Base-by-base conservation (phyloP, 2,113 vertebrate genomes). In the Tylochromis polylepis region DNA sequence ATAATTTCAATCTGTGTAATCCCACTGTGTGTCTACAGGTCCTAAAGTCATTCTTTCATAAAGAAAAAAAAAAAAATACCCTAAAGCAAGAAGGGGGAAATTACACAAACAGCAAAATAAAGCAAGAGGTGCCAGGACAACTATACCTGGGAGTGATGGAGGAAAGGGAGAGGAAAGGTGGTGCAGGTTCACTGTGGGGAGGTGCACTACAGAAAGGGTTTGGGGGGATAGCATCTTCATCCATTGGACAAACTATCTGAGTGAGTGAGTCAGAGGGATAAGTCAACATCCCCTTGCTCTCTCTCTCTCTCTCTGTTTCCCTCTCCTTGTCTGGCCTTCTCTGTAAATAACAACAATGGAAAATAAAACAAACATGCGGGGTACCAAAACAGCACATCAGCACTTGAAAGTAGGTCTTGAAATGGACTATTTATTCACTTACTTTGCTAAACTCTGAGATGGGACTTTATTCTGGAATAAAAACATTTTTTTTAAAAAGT, bases 141-240 rank as follows among this genome's bases (percentile, higher is more conserved):
- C 87, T 91, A 93, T 96, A 96, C 96, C 96, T 95, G 92, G 92
- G 91, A 91, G 93, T 92, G 95, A 90, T 38, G 85, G 93, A 91
- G 88, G 94, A 81, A 86, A 88, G 53, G 86, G 91, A 60, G 77
- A 89, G 91, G 88, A 89, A 82, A 88, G 90, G 89, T 87, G 91
- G 90, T 78, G 89, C 75, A 88, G 84, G 89, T 81, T 91, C 90
- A 81, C 84, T 89, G 87, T 92, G 94, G 91, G 83, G 88, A 89
- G 85, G 85, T 90, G 89, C 89, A 87, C 88, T 93, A 95, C 85
- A 94, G 46, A 94, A 92, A 87, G 91, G 92, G 79, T 88, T 81
- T 56, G 92, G 70, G 91, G 95, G 81, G 80, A 83, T 75, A 31
- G 62, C 62, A 92, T 94, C 94, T 87, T 93, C 95, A 87, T 96